phyloP scores from a whole-genome alignment of 2,797 vertebrate genomes.

The Hapalemur alaotrensis region DNA sequence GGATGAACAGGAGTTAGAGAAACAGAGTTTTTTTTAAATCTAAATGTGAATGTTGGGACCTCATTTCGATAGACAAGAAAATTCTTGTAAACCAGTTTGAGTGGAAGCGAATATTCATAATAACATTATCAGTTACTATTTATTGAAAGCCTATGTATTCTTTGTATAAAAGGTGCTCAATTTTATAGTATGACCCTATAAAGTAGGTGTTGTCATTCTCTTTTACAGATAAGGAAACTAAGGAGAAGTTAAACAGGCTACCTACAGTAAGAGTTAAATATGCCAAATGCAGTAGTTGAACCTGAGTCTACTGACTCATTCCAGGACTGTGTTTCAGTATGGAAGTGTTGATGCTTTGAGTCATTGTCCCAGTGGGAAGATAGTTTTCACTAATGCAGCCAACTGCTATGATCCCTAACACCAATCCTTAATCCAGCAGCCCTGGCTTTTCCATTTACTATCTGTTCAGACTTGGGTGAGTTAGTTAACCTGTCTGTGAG shows the following conservation, averaged over 20 bases:
- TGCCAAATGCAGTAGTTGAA: not conserved
- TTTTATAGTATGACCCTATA: not conserved
- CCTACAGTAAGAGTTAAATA: not conserved
- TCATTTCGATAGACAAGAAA: constrained; percentile 18
- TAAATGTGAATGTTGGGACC: not conserved
- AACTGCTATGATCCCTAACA: not conserved
- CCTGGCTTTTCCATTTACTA: not conserved
- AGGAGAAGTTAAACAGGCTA: not conserved
- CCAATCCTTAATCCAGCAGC: not conserved
- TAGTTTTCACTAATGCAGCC: not conserved
- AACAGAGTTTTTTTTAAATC: not conserved
- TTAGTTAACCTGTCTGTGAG: not conserved
- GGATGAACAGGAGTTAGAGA: not conserved
- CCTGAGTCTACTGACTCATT: not conserved
- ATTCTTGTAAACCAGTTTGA: not conserved
- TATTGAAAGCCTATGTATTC: not conserved
- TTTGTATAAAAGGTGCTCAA: not conserved
- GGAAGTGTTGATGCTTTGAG: not conserved
- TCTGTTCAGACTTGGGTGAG: not conserved
- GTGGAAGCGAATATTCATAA: not conserved
- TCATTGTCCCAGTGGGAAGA: not conserved
- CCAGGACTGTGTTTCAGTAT: not conserved
- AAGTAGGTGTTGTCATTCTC: not conserved
- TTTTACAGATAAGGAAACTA: constrained; percentile 19
- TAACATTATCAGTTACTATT: not conserved